Percentiles rank a stretch among this genome's conserved stretches.
Evolutionary conservation across 2,113 vertebrate genomes (phyloP).

Genomic region (Sminthopsis crassicaudata): DNA sequence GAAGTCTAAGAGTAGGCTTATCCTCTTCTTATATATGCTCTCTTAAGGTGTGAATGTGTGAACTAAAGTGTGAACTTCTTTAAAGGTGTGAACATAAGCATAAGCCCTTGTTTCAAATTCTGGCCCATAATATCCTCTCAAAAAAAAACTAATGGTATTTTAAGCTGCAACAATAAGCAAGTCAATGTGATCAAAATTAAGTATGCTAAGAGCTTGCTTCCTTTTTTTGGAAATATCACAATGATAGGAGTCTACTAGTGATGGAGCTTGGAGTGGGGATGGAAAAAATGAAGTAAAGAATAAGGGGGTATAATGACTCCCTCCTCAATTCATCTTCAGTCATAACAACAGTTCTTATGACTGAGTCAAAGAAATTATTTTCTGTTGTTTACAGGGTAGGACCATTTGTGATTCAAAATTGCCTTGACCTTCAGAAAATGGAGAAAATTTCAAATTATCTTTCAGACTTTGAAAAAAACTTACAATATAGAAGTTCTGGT

Average conservation of each 20-base stretch:
- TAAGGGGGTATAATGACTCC: neutral
- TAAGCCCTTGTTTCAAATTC: too few species aligned
- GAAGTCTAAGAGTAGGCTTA: too few species aligned
- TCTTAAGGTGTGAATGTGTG: too few species aligned
- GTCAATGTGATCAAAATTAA: neutral
- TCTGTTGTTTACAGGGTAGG: neutral
- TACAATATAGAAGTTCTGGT: neutral
- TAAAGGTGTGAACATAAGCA: too few species aligned
- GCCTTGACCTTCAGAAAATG: neutral
- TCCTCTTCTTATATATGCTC: too few species aligned
- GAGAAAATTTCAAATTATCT: neutral
- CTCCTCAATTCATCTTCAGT: neutral
- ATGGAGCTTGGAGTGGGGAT: neutral
- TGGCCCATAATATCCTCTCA: too few species aligned
- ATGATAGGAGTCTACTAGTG: neutral
- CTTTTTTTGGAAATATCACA: neutral
- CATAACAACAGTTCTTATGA: neutral
- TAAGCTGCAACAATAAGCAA: neutral
- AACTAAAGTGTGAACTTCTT: too few species aligned
- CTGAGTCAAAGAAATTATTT: neutral
- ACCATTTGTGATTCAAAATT: neutral
- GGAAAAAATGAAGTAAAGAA: neutral
- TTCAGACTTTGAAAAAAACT: neutral
- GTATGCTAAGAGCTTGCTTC: neutral
- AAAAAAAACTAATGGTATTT: neutral